Base-by-base conservation (phyloP, 2,113 vertebrate genomes). In the Thinocorus orbignyianus region DNA sequence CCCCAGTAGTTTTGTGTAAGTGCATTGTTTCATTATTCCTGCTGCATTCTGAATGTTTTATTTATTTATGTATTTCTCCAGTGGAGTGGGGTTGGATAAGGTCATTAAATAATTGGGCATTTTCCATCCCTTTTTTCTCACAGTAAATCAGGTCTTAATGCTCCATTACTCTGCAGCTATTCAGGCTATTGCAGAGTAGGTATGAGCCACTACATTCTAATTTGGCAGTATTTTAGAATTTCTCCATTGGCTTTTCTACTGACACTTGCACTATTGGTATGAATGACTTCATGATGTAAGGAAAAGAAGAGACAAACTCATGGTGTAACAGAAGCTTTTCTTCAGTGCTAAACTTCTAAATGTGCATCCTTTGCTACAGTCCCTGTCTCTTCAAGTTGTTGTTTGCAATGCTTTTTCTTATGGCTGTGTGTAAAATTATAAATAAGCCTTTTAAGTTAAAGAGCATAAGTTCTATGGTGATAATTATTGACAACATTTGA, bases 91-190 rank as follows among this genome's bases (percentile, higher is more conserved):
- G 71, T 80, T 96, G 62, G 71, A 90, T 90, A 93, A 88, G 85
- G 85, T 93, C 78, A 35, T 81, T 91, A 96, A 88, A 92, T 96
- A 96, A 96, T 96, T 89, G 87, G 71, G 46, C 76, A 42, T 94
- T 96, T 97, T 92, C 85, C 66, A 16, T 82, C 71, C 58, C 33
- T 25, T 17, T 90, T 89, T 95, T 91, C 88, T 94, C 76, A 83
- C 74, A 90, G 85, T 90, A 92, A 86, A 92, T 92, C 90, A 92
- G 62, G 9, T 80, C 81, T 96, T 94, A 93, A 86, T 93, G 74
- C 68, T 94, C 74, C 92, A 86, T 93, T 90, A 90, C 85, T 92
- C 54, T 64, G 41, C 79, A 86, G 79, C 85, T 90, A 83, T 88
- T 93, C 80, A 83, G 64, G 28, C 82, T 61, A 10, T 62, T 88